These are phyloP conservation scores for Planococcus citri DNA, from an alignment of 1,140 invertebrate species.

Conservation along the genomic window DNA sequence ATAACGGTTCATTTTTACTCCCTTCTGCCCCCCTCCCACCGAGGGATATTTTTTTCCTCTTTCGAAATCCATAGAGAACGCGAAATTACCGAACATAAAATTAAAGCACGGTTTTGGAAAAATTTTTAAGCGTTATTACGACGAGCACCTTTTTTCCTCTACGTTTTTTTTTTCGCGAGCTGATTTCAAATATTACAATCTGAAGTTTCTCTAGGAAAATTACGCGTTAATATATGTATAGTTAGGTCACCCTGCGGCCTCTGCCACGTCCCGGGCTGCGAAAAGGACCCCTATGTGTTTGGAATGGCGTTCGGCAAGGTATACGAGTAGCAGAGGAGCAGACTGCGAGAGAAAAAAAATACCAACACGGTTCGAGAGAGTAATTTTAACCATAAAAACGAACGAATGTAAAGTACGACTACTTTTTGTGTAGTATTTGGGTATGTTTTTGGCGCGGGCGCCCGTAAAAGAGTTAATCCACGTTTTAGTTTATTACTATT, in stretches of 20 bases:
- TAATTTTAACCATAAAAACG: not conserved
- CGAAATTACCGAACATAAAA: not conserved
- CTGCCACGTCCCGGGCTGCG: no score
- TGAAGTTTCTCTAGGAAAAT: not conserved
- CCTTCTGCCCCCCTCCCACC: no score
- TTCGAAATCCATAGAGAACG: not conserved
- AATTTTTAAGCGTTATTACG: no score
- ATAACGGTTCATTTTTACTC: no score
- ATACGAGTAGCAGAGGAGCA: no score
- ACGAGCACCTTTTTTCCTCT: no score
- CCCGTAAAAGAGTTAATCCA: not conserved
- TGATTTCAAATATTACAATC: not conserved
- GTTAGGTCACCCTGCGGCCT: not conserved
- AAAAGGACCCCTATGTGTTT: no score
- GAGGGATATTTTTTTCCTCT: no score
- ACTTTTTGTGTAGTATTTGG: conserved; percentile 1
- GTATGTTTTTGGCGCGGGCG: not conserved
- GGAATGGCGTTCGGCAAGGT: no score
- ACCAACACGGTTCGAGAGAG: not conserved
- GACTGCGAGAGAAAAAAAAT: not conserved
- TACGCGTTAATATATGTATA: not conserved
- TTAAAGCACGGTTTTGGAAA: not conserved
- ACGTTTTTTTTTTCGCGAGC: not conserved
- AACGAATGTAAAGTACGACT: not conserved
- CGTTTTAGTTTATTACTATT: conserved; percentile 8